Evolutionary conservation across 2,113 vertebrate genomes (phyloP).

Genomic region (Acanthochromis polyacanthus): DNA sequence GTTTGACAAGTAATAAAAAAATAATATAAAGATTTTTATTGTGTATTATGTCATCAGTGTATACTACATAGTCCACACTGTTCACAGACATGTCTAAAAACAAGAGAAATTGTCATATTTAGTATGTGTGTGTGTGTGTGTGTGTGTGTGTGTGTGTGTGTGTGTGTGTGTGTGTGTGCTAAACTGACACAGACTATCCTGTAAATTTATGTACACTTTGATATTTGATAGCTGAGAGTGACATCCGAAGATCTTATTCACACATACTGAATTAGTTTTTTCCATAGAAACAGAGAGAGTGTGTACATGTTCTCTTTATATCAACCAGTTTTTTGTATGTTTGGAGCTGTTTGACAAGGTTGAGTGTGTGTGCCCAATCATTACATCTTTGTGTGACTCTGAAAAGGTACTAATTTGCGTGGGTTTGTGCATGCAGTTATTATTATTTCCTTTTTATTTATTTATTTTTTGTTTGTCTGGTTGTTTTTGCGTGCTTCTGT

Average conservation of each 20-base stretch:
- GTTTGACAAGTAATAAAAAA: too few relatives aligned
- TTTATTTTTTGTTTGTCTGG: constrained; percentile 4
- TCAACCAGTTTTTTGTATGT: neutral
- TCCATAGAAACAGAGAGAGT: neutral
- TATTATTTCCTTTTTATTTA: neutral
- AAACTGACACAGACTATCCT: too few relatives aligned
- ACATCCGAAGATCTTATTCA: neutral
- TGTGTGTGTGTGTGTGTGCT: too few relatives aligned
- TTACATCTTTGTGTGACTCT: constrained; percentile 19
- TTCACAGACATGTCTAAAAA: too few relatives aligned
- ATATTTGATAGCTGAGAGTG: neutral
- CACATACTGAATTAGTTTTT: neutral
- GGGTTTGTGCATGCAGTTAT: constrained; percentile 6
- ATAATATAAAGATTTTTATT: too few relatives aligned
- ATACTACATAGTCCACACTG: too few relatives aligned
- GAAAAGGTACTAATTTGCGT: constrained; percentile 22
- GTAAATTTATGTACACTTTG: too few relatives aligned
- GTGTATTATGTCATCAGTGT: too few relatives aligned
- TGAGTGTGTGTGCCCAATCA: constrained; percentile 2
- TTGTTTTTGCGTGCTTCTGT: constrained; percentile 4
- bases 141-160: too few relatives aligned
- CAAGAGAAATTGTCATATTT: too few relatives aligned
- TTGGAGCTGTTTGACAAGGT: neutral
- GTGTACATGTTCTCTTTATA: neutral
- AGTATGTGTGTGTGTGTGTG: too few relatives aligned